These are phyloP conservation scores for Bombus sibiricus DNA, from an alignment of 1,140 invertebrate genomes.

Conservation along the genomic window DNA sequence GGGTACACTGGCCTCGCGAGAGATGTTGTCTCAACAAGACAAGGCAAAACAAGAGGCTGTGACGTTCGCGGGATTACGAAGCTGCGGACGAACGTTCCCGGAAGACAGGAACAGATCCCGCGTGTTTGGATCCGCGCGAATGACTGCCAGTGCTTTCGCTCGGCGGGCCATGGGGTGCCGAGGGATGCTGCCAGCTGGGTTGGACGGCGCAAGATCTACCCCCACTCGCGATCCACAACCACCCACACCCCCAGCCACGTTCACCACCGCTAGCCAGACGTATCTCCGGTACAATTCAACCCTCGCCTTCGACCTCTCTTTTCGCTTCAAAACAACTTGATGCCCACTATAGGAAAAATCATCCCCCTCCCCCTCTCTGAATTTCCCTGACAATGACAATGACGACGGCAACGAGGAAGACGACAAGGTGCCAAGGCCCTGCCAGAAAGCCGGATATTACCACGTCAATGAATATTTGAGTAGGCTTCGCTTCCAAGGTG, in stretches of 20 bases:
- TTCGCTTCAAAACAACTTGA: slow-evolving; percentile 56
- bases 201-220: slow-evolving; percentile 81
- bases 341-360: slow-evolving; percentile 50
- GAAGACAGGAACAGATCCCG: slow-evolving; percentile 67
- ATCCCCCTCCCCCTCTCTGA: slow-evolving; percentile 11
- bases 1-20: neutral
- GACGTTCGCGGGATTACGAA: slow-evolving; percentile 12
- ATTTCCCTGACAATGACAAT: neutral
- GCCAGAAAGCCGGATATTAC: slow-evolving; percentile 31
- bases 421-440: neutral
- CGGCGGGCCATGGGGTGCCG: slow-evolving; percentile 63
- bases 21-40: neutral
- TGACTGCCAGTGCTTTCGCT: slow-evolving; percentile 76
- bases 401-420: neutral
- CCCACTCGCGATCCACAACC: slow-evolving; percentile 62
- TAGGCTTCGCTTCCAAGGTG: slow-evolving; percentile 12
- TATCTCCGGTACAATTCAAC: slow-evolving; percentile 52
- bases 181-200: slow-evolving; percentile 80
- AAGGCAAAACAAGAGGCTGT: slow-evolving; percentile 18
- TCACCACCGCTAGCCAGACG: slow-evolving; percentile 44
- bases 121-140: slow-evolving; percentile 78
- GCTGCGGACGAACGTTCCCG: slow-evolving; percentile 22
- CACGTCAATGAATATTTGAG: slow-evolving; percentile 42
- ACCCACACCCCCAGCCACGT: slow-evolving; percentile 45
- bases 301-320: slow-evolving; percentile 21